phyloP scores from a whole-genome alignment of 2,797 vertebrate species.

The Chiroxiphia lanceolata region DNA sequence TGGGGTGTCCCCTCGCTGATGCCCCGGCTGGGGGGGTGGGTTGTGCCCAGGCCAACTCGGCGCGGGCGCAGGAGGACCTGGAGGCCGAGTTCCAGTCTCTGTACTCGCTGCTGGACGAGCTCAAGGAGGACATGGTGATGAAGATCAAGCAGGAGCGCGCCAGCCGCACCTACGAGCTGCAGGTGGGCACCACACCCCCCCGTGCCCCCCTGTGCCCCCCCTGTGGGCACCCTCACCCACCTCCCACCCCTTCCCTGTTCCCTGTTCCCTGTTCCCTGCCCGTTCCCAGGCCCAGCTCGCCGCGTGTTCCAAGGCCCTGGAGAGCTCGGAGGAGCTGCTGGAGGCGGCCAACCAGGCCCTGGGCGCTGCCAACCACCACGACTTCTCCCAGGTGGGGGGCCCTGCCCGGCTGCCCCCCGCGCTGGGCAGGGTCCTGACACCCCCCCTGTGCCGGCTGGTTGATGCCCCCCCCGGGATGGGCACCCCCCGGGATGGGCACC shows the following conservation, averaged over 20 bases:
- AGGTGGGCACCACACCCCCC: constrained; percentile 73
- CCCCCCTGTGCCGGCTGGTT: rapidly evolving
- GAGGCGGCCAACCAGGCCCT: constrained; percentile 93
- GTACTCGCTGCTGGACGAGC: constrained; percentile 83
- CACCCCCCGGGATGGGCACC: background rate
- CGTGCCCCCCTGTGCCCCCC: background rate
- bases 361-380: constrained; percentile 80
- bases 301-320: constrained; percentile 90
- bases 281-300: constrained; percentile 85
- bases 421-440: background rate
- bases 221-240: background rate
- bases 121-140: constrained; percentile 91
- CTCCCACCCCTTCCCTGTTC: no score
- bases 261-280: background rate
- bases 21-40: no score
- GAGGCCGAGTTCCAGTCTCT: constrained; percentile 88
- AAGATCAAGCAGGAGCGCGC: constrained; percentile 94
- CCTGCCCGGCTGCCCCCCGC: rapidly evolving
- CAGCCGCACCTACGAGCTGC: constrained; percentile 90
- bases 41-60: constrained; percentile 81
- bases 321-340: constrained; percentile 94
- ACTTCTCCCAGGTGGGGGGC: constrained; percentile 85
- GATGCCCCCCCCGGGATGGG: background rate
- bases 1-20: background rate
- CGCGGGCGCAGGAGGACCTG: constrained; percentile 87